These are phyloP conservation scores for Apotomis capreana DNA, from an alignment of 2,888 invertebrate genomes.

Conservation along the genomic window DNA sequence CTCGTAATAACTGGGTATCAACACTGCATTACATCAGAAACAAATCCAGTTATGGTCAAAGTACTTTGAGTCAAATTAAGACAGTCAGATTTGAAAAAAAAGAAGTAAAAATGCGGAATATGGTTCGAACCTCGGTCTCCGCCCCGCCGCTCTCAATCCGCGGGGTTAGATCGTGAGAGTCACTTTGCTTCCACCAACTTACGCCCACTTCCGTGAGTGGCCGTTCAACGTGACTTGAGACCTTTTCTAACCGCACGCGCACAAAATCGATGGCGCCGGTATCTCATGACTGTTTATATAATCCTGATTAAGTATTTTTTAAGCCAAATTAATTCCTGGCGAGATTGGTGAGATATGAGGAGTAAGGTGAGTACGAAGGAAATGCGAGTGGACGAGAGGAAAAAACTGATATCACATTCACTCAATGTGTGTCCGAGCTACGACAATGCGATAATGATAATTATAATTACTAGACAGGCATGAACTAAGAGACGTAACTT, in stretches of 20 bases:
- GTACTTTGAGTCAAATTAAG: no score
- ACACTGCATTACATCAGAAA: no score
- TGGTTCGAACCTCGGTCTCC: not conserved
- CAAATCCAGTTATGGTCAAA: no score
- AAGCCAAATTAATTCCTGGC: not conserved
- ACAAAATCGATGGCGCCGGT: slow-evolving; percentile 54
- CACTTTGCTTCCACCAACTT: slow-evolving; percentile 46
- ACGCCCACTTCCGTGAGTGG: slow-evolving; percentile 53
- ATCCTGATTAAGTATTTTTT: slow-evolving; percentile 22
- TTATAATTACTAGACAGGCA: no score
- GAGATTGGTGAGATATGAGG: not conserved
- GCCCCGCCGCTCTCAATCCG: slow-evolving; percentile 17
- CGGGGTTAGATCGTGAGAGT: slow-evolving; percentile 43
- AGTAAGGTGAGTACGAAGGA: not conserved
- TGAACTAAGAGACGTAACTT: no score
- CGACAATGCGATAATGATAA: no score
- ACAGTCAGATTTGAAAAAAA: no score
- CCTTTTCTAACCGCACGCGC: slow-evolving; percentile 49
- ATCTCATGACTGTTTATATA: slow-evolving; percentile 27
- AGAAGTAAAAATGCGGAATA: no score
- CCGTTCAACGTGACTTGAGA: slow-evolving; percentile 49
- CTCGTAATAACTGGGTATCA: no score
- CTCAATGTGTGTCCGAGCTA: no score
- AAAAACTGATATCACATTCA: no score
- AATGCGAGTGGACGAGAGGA: no score